Evolutionary conservation across 1,140 invertebrate genomes (phyloP).

Genomic region (Lepidotrigona ventralis): DNA sequence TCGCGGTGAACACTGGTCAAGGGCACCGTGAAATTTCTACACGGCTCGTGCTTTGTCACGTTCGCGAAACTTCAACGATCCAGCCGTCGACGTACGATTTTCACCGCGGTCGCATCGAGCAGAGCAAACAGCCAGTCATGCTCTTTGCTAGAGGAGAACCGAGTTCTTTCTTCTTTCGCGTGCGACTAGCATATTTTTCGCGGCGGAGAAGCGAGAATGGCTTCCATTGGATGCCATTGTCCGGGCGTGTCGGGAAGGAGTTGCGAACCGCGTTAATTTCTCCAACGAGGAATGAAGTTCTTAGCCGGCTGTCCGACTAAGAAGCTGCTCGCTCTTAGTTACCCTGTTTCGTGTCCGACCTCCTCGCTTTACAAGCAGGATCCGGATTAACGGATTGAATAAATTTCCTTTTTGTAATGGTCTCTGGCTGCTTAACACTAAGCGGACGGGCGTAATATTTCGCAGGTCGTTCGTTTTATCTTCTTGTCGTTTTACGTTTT

Average conservation of each 20-base stretch:
- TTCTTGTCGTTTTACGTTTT: neutral
- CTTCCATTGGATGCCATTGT: no score
- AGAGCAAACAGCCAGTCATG: neutral
- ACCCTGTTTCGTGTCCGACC: conserved; percentile 1
- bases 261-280: conserved; percentile 48
- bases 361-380: conserved; percentile 26
- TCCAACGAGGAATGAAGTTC: conserved; percentile 37
- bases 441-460: neutral
- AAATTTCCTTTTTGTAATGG: conserved; percentile 39
- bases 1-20: neutral
- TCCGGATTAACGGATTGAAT: conserved; percentile 48
- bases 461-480: neutral
- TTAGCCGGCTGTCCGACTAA: conserved; percentile 37
- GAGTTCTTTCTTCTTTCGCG: no score
- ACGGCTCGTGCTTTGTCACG: neutral
- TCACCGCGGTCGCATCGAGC: no score
- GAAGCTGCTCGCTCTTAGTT: conserved; percentile 21
- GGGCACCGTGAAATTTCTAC: conserved; percentile 8
- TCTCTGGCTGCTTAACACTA: conserved; percentile 19
- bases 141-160: no score
- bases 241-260: neutral
- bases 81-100: neutral
- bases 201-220: neutral
- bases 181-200: neutral
- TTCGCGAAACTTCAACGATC: neutral